Evolutionary conservation across 2,113 vertebrate genomes (phyloP).

Genomic region (Heteronetta atricapilla): DNA sequence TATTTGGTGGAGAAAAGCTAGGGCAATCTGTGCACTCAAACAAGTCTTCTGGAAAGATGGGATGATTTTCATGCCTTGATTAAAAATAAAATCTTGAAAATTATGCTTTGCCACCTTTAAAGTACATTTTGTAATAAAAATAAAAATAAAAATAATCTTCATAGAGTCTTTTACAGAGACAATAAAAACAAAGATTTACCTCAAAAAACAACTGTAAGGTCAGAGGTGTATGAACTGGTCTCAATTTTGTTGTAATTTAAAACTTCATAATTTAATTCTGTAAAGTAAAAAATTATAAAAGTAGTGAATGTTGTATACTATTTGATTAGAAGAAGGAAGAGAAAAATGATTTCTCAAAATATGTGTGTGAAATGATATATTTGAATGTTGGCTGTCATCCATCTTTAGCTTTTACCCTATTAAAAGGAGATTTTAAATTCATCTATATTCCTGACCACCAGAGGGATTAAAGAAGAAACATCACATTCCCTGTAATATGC

Average conservation of each 20-base stretch:
- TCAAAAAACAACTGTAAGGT: not conserved
- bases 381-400: not conserved
- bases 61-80: not conserved
- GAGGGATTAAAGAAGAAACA: not conserved
- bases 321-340: not conserved
- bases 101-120: not conserved
- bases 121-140: not conserved
- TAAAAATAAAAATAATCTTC: not conserved
- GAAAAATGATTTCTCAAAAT: not conserved
- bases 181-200: not conserved
- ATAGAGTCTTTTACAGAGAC: not conserved
- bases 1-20: not conserved
- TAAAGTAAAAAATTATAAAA: not conserved
- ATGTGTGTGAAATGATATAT: not conserved
- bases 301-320: too few species aligned
- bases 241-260: slow-evolving; percentile 43
- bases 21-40: not conserved
- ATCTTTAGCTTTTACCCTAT: not conserved
- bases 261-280: slow-evolving; percentile 29
- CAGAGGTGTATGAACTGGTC: not conserved
- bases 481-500: not conserved
- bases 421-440: not conserved
- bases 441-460: not conserved
- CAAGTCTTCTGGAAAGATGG: not conserved
- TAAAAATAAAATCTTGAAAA: not conserved